A percentile compares a stretch with the other conserved stretches of the same genome.
Evolutionary conservation across 1,140 invertebrate genomes (phyloP).

Genomic region (Sycophaga agraensis): DNA sequence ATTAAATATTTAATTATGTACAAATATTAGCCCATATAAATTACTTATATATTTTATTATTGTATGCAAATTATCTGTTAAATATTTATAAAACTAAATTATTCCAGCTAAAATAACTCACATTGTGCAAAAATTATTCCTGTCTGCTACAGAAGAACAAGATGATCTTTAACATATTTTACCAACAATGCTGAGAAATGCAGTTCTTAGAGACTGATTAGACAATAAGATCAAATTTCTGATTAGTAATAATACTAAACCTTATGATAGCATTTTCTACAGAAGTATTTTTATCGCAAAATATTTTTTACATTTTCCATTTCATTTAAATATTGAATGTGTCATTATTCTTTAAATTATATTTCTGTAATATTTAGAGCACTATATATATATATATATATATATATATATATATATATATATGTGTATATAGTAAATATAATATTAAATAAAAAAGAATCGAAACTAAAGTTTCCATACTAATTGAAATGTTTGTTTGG

Average conservation of each 20-base stretch:
- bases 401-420: no score
- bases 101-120: constrained; percentile 64
- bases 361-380: no score
- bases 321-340: no score
- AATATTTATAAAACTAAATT: constrained; percentile 16
- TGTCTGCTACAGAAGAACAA: constrained; percentile 74
- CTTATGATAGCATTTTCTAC: neutral
- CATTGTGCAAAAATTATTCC: constrained; percentile 73
- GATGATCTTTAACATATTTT: constrained; percentile 31
- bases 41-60: neutral
- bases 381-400: no score
- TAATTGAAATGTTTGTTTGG: no score
- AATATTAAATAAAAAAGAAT: no score
- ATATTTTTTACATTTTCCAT: neutral
- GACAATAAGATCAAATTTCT: constrained; percentile 20
- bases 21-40: no score
- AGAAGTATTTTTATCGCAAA: neutral
- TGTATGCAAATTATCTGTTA: neutral
- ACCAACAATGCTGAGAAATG: neutral
- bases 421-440: no score
- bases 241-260: neutral
- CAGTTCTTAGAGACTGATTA: constrained; percentile 19
- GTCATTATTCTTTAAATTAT: no score
- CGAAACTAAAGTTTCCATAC: no score
- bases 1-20: neutral